These are phyloP conservation scores for Episyrphus balteatus DNA, from an alignment of 1,140 invertebrate species.

Conservation along the genomic window DNA sequence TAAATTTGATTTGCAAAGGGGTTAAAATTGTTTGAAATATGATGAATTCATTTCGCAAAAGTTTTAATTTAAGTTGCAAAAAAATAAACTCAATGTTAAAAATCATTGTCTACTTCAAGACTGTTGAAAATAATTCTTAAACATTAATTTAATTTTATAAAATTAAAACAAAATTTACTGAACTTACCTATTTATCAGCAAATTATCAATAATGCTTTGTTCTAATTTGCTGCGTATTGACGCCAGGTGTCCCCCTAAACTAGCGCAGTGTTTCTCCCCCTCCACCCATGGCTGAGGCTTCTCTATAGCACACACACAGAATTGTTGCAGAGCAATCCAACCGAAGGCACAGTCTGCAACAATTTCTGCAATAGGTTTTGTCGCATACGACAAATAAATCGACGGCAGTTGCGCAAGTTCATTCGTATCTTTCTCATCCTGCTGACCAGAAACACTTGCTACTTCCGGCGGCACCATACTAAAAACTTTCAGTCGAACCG, in stretches of 20 bases:
- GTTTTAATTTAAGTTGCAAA: no score
- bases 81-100: no score
- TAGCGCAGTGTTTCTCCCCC: slow-evolving; percentile 51
- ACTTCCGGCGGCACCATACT: background rate
- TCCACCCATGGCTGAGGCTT: slow-evolving; percentile 46
- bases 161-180: slow-evolving; percentile 38
- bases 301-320: slow-evolving; percentile 49
- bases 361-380: slow-evolving; percentile 42
- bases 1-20: no score
- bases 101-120: no score
- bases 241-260: slow-evolving; percentile 51
- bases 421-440: background rate
- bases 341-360: slow-evolving; percentile 50
- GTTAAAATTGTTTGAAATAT: no score
- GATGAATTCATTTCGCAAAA: no score
- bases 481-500: background rate
- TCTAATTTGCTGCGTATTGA: slow-evolving; percentile 48
- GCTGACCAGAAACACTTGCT: no score
- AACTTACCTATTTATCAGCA: slow-evolving; percentile 49
- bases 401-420: slow-evolving; percentile 4
- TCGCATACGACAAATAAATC: slow-evolving; percentile 31
- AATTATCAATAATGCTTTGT: slow-evolving; percentile 47
- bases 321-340: slow-evolving; percentile 46
- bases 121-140: no score
- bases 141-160: no score